A percentile compares a stretch with the other conserved stretches of the same genome.
phyloP scores from a whole-genome alignment of 2,888 invertebrate species.

The Ectropis crepuscularia region DNA sequence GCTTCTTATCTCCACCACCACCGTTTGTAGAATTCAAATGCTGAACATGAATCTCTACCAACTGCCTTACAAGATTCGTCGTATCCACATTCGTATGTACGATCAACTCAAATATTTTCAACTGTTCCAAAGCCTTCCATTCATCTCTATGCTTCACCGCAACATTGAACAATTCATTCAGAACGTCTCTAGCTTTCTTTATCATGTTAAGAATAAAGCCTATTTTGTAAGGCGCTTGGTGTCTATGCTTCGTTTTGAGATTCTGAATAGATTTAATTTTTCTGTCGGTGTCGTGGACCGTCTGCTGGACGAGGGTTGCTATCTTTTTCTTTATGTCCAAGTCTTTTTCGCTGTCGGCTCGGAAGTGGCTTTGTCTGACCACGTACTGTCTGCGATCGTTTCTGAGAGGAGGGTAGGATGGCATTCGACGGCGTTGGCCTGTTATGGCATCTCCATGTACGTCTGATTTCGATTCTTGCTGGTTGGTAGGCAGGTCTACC shows the following conservation, averaged over 20 bases:
- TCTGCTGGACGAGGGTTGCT: conserved; percentile 62
- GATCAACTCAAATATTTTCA: conserved; percentile 73
- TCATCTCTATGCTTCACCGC: conserved; percentile 70
- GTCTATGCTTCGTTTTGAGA: conserved; percentile 52
- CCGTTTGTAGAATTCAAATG: conserved; percentile 51
- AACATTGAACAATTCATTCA: conserved; percentile 72
- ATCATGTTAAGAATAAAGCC: conserved; percentile 71
- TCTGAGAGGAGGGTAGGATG: not conserved
- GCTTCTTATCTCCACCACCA: conserved; percentile 39
- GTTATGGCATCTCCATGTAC: not conserved
- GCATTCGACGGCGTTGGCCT: conserved; percentile 17
- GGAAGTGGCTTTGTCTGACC: conserved; percentile 24
- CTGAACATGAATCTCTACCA: conserved; percentile 67
- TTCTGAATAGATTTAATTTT: conserved; percentile 57
- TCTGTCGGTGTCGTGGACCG: conserved; percentile 61
- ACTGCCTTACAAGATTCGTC: conserved; percentile 65
- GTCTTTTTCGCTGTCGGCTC: conserved; percentile 56
- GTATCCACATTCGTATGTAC: conserved; percentile 74
- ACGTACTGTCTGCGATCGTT: not conserved
- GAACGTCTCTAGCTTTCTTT: conserved; percentile 65
- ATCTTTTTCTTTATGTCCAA: conserved; percentile 65
- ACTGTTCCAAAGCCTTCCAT: conserved; percentile 71
- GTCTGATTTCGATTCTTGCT: conserved; percentile 10
- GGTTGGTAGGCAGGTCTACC: conserved; percentile 42
- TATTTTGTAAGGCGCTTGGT: conserved; percentile 58